Conservation (phyloP, 1,140 invertebrate genomes). For the Drosophila malerkotliana region DNA sequence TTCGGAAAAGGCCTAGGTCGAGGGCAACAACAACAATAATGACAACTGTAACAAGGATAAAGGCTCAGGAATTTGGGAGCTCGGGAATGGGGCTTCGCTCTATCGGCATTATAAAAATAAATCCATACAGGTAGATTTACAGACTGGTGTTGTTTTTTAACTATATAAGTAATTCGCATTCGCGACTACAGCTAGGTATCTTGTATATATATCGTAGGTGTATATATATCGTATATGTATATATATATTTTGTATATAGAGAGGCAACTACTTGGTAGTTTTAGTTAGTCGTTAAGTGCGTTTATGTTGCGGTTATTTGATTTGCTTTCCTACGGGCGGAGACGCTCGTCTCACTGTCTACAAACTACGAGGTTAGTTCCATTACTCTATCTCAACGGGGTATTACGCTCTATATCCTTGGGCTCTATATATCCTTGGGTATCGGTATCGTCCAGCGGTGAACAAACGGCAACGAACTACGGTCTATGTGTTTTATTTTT, state of each 20-base stretch:
- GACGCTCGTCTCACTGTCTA: conserved; percentile 55
- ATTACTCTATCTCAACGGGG: conserved; percentile 69
- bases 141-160: conserved; percentile 25
- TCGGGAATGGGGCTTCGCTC: conserved; percentile 36
- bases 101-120: conserved; percentile 76
- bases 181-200: conserved; percentile 55
- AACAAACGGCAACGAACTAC: conserved; percentile 75
- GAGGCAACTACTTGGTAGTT: conserved; percentile 80
- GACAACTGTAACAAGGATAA: not conserved
- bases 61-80: not conserved
- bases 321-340: conserved; percentile 69
- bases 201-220: conserved; percentile 66
- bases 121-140: conserved; percentile 64
- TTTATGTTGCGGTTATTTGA: conserved; percentile 63
- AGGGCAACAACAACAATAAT: conserved; percentile 23
- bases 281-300: conserved; percentile 68
- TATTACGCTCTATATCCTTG: conserved; percentile 35
- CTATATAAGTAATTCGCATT: conserved; percentile 40
- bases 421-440: conserved; percentile 22
- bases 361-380: conserved; percentile 79
- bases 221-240: conserved; percentile 50
- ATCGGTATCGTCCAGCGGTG: conserved; percentile 45
- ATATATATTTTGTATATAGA: conserved; percentile 63
- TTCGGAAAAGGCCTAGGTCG: conserved; percentile 48
- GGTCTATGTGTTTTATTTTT: conserved; percentile 15